Conservation (phyloP, 2,888 invertebrate species). For the Heliconius erato region DNA sequence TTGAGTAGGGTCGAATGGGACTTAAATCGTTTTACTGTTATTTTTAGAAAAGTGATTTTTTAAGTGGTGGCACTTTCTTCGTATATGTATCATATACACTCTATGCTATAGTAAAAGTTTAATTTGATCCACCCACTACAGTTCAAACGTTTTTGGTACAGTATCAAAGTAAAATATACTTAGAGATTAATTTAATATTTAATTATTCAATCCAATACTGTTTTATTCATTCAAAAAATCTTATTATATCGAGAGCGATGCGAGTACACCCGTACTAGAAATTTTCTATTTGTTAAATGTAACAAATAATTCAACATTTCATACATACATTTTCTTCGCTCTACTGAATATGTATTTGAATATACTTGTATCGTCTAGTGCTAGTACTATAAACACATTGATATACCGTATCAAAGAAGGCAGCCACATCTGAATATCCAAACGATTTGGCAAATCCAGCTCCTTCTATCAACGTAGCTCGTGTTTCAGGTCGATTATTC, state of each 20-base stretch:
- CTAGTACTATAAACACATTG: not conserved
- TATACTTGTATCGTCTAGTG: not conserved
- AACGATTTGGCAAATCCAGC: constrained; percentile 51
- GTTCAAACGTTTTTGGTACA: no score
- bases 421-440: constrained; percentile 64
- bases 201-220: no score
- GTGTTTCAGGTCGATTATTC: constrained; percentile 76
- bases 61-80: not conserved
- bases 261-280: not conserved
- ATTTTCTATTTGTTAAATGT: not conserved
- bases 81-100: not conserved
- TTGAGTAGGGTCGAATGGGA: constrained; percentile 8
- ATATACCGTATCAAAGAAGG: constrained; percentile 76
- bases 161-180: no score
- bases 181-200: no score
- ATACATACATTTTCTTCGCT: not conserved
- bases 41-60: not conserved
- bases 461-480: constrained; percentile 72
- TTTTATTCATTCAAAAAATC: not conserved
- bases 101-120: no score
- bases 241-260: not conserved
- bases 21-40: not conserved
- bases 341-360: not conserved
- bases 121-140: no score
- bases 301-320: not conserved